phyloP scores from a whole-genome alignment of 2,888 invertebrate species.

The Willowsia nigromaculata region DNA sequence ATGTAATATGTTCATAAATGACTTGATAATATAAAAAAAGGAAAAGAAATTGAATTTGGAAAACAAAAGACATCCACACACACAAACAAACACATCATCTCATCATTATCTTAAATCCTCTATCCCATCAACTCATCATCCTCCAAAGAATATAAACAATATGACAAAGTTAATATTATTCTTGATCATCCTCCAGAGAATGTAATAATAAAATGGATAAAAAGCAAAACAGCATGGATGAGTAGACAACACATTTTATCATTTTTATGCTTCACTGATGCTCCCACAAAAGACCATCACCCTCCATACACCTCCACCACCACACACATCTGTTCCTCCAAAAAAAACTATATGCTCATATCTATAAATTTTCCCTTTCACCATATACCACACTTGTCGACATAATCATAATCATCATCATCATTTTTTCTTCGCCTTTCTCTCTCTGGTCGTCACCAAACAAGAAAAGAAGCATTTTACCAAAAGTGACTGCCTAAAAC shows the following conservation, averaged over 20 bases:
- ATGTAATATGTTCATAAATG: constrained; percentile 12
- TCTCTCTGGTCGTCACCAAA: constrained; percentile 18
- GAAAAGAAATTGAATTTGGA: constrained; percentile 61
- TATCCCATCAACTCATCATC: constrained; percentile 17
- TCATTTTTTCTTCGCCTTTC: background rate
- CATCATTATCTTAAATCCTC: too few species aligned
- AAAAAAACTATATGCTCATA: constrained; percentile 22
- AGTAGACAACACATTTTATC: constrained; percentile 75
- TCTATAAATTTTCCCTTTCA: background rate
- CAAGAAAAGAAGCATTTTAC: constrained; percentile 46
- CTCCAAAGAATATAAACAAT: constrained; percentile 48
- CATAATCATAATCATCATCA: background rate
- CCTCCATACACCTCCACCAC: background rate
- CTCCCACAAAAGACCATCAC: constrained; percentile 41
- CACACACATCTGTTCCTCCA: constrained; percentile 11
- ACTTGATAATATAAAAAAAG: constrained; percentile 24
- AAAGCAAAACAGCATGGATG: constrained; percentile 68
- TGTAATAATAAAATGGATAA: constrained; percentile 70
- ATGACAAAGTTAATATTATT: constrained; percentile 61
- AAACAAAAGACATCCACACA: background rate
- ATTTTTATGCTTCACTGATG: constrained; percentile 71
- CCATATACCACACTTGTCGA: background rate
- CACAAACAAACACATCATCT: constrained; percentile 34
- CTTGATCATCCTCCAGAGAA: constrained; percentile 52
- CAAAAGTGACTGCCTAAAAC: constrained; percentile 69